A percentile compares a stretch with the other conserved stretches of the same genome.
Evolutionary conservation across 2,888 invertebrate species (phyloP).

Genomic region (Drosophila multiciliata): DNA sequence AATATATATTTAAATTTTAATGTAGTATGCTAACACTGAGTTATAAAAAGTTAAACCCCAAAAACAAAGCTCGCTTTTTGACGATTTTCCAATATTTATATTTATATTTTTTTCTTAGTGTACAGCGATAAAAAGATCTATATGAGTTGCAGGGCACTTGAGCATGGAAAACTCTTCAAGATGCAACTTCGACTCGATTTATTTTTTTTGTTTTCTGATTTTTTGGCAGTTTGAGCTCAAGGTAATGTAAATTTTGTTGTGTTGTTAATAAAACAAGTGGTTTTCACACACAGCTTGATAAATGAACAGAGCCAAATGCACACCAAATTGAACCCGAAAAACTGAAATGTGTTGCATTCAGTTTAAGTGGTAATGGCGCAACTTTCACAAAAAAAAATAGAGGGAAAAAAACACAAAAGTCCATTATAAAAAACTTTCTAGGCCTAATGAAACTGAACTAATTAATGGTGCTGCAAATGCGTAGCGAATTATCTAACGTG

Average conservation of each 20-base stretch:
- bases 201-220: not conserved
- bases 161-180: slow-evolving; percentile 40
- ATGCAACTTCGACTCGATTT: slow-evolving; percentile 29
- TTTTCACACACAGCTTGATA: slow-evolving; percentile 49
- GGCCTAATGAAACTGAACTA: slow-evolving; percentile 59
- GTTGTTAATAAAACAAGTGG: slow-evolving; percentile 66
- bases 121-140: slow-evolving; percentile 23
- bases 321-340: slow-evolving; percentile 12
- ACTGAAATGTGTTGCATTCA: slow-evolving; percentile 31
- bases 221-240: slow-evolving; percentile 78
- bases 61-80: not conserved
- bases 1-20: not conserved
- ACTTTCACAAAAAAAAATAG: slow-evolving; percentile 60
- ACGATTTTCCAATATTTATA: not conserved
- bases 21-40: not conserved
- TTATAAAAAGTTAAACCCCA: not conserved
- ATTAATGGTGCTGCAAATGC: slow-evolving; percentile 74
- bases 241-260: slow-evolving; percentile 65
- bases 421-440: slow-evolving; percentile 58
- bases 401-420: slow-evolving; percentile 8
- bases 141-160: slow-evolving; percentile 22
- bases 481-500: slow-evolving; percentile 61
- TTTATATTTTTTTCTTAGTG: slow-evolving; percentile 5
- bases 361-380: slow-evolving; percentile 26
- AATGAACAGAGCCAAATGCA: slow-evolving; percentile 29